Base-by-base conservation (phyloP, 2,797 vertebrate species). In the Helostoma temminkii region DNA sequence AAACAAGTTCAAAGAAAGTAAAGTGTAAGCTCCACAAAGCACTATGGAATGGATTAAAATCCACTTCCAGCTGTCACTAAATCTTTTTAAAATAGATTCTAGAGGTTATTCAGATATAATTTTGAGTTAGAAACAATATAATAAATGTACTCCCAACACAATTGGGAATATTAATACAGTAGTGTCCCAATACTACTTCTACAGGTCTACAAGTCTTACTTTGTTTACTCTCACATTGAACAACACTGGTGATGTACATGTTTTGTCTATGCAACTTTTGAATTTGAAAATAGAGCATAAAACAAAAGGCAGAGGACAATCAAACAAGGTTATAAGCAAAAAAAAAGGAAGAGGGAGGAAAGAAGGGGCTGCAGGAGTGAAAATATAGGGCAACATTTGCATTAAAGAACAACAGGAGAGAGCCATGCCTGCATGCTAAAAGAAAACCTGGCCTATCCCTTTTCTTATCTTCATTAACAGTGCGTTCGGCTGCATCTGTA, bases 331-430 rank as follows among this genome's bases (percentile, higher is more conserved):
- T 30, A 43, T 19, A 24, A 58, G 21, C 25, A 19, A 50, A 57
- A 52, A 19, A 53, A 11, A 2, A 45, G 64, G 9, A 39, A 4
- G 22, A 19, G 19, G 67, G 55, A 32, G 41, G 16, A 43, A 50
- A 47, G 30, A 55, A 32, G 26, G 50, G 11, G 60, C 41, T 66
- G 43, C 39, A 64, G 22, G 49, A 66, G 41, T 69, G 34, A 65
- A 75, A 78, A 86, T 82, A 63, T 81, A 84, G 83, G 82, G 47
- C 80, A 80, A 24, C 68, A 88, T 90, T 88, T 90, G 83, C 84
- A 90, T 83, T 62, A 50, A 76, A 69, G 76, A 78, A 71, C 77
- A 78, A 78, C 60, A 71, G 41, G 4, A 36, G 43, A 55, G 65
- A 71, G 74, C 14, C 1, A 10, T 52, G 46, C 12, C 71, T 80